Evolutionary conservation across 2,797 vertebrate genomes (phyloP).

Genomic region (Gorsachius magnificus): DNA sequence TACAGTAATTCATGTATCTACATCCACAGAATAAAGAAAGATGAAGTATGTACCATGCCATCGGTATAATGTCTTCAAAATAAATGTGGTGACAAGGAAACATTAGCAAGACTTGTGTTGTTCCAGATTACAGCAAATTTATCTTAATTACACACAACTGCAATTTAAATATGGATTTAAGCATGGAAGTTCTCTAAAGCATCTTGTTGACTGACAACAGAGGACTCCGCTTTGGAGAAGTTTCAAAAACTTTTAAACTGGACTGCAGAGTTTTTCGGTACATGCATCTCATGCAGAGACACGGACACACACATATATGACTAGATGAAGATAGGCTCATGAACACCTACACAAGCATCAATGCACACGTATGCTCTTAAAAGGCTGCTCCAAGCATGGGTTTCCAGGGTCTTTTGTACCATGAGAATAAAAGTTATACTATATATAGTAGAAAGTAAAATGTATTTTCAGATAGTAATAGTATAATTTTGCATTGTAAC

Average conservation of each 20-base stretch:
- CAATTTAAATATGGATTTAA: background rate
- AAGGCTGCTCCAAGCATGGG: background rate
- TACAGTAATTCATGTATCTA: background rate
- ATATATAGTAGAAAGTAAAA: background rate
- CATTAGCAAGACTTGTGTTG: background rate
- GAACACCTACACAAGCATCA: background rate
- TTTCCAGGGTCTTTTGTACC: background rate
- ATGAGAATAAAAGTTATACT: background rate
- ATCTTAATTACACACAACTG: constrained; percentile 14
- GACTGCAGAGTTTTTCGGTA: background rate
- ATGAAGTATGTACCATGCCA: background rate
- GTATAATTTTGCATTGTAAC: background rate
- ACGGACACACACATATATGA: background rate
- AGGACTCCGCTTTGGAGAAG: background rate
- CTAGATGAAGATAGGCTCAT: background rate
- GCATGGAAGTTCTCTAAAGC: background rate
- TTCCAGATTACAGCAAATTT: background rate
- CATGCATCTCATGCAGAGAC: background rate
- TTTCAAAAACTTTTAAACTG: background rate
- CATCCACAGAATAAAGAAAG: background rate
- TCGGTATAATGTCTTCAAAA: background rate
- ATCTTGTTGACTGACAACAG: background rate
- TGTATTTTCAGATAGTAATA: background rate
- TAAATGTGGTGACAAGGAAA: background rate
- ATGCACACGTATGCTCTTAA: background rate